phyloP scores from a whole-genome alignment of 2,888 invertebrate species.

The Autographa gamma region DNA sequence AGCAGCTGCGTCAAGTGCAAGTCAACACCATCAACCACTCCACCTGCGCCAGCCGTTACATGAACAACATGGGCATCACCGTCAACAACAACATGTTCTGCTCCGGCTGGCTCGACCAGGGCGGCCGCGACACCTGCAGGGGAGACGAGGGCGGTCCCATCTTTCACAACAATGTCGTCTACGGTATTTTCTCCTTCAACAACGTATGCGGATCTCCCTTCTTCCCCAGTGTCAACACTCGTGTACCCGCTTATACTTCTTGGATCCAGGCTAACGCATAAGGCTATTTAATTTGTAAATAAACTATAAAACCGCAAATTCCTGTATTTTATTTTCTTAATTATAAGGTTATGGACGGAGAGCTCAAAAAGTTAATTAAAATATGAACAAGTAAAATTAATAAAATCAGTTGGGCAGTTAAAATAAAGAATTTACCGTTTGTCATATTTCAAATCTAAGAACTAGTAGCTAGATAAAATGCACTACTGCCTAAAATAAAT shows the following conservation, averaged over 20 bases:
- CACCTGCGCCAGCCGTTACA: conserved; percentile 58
- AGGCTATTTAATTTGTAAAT: background rate
- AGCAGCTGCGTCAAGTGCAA: conserved; percentile 66
- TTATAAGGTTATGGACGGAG: background rate
- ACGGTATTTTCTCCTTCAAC: conserved; percentile 68
- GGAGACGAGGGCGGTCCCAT: conserved; percentile 77
- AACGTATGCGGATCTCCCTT: conserved; percentile 55
- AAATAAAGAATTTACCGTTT: too few species aligned
- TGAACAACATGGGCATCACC: background rate
- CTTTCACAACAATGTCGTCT: conserved; percentile 67
- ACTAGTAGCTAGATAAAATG: too few species aligned
- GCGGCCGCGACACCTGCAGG: conserved; percentile 76
- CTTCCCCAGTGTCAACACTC: conserved; percentile 67
- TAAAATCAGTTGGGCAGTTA: too few species aligned
- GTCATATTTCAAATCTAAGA: too few species aligned
- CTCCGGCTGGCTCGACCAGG: conserved; percentile 67
- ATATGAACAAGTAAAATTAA: too few species aligned
- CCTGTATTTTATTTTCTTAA: background rate
- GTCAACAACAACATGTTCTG: conserved; percentile 63
- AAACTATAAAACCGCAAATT: background rate
- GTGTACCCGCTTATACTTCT: conserved; percentile 64
- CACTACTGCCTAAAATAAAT: too few species aligned
- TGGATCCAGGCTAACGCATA: conserved; percentile 71
- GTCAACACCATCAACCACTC: conserved; percentile 64
- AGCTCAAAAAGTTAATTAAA: background rate